phyloP scores from a whole-genome alignment of 2,888 invertebrate species.

The Rotaria sp. region DNA sequence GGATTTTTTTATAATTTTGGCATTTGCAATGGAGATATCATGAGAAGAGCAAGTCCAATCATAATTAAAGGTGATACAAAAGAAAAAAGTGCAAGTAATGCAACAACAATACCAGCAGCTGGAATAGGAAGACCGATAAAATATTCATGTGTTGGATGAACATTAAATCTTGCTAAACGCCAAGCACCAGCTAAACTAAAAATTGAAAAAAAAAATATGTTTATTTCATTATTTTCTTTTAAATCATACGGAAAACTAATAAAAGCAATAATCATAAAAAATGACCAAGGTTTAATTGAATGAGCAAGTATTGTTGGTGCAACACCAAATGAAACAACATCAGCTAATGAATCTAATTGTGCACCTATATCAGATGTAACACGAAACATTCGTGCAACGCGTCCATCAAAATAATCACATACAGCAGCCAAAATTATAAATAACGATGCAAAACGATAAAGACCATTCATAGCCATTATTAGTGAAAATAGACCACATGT shows the following conservation, averaged over 20 bases:
- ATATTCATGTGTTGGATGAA: neutral
- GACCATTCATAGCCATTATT: neutral
- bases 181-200: neutral
- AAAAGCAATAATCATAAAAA: conserved; percentile 3
- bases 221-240: neutral
- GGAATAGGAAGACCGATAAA: neutral
- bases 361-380: neutral
- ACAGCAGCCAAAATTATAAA: neutral
- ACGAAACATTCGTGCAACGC: neutral
- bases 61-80: neutral
- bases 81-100: neutral
- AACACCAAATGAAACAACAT: conserved; percentile 7
- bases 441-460: neutral
- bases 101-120: neutral
- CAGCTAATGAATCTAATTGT: conserved; percentile 23
- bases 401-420: conserved; percentile 11
- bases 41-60: neutral
- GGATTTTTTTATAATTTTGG: neutral
- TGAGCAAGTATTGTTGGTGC: neutral
- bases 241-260: neutral
- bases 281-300: neutral
- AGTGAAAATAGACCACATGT: conserved; percentile 9
- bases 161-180: conserved; percentile 15
- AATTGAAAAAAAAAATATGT: neutral
- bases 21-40: neutral